Percentiles rank a stretch among this genome's conserved stretches.
Conservation (phyloP, 2,888 invertebrate genomes). For the Ashinkailepas kermadecensis region DNA sequence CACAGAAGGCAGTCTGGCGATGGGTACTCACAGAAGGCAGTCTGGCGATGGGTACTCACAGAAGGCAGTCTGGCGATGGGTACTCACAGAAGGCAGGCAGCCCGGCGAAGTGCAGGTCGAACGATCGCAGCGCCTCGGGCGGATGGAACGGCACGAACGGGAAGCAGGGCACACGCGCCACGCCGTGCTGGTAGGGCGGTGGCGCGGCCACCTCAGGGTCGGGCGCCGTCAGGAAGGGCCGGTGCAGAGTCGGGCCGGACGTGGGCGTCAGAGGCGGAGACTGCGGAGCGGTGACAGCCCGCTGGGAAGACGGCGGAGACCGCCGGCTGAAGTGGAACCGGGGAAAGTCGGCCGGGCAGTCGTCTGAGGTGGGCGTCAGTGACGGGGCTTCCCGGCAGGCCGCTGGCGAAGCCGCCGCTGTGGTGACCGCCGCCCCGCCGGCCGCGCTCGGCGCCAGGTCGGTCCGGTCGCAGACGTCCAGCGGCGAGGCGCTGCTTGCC, state of each 20-base stretch:
- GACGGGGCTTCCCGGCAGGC: background rate
- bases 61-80: background rate
- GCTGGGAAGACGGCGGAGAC: background rate
- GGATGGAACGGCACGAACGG: constrained; percentile 2
- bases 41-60: too few relatives aligned
- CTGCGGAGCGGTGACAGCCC: background rate
- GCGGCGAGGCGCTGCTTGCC: background rate
- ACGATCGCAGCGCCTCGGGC: background rate
- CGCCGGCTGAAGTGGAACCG: constrained; percentile 7
- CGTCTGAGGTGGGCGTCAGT: constrained; percentile 4
- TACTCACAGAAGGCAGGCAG: constrained; percentile 8
- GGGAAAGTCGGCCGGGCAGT: background rate
- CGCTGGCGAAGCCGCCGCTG: background rate
- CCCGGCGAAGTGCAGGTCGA: constrained; percentile 15
- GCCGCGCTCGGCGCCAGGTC: background rate
- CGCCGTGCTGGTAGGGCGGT: background rate
- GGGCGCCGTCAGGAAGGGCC: background rate
- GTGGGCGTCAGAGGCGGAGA: background rate
- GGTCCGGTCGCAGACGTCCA: too few relatives aligned
- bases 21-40: too few relatives aligned
- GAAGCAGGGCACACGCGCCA: background rate
- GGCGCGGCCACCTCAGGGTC: background rate
- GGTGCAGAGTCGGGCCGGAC: background rate
- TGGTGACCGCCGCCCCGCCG: background rate
- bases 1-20: too few relatives aligned